These are phyloP conservation scores for Psophia crepitans DNA, from an alignment of 2,113 vertebrate genomes.

Conservation along the genomic window DNA sequence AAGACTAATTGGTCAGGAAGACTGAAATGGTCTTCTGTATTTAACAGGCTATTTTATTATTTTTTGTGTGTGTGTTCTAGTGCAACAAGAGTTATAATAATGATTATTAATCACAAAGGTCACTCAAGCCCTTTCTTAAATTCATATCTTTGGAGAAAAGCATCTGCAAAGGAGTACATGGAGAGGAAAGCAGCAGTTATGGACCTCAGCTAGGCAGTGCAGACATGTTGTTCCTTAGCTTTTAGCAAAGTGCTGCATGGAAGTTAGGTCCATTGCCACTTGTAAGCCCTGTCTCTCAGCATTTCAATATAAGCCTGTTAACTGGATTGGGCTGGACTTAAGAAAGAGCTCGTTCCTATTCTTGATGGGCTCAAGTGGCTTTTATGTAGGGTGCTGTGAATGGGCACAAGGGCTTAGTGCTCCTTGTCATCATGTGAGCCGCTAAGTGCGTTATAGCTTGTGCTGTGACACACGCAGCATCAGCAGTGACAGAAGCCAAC, in stretches of 20 bases:
- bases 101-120: neutral
- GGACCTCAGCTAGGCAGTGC: neutral
- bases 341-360: conserved; percentile 20
- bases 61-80: neutral
- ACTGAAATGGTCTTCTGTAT: neutral
- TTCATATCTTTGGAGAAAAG: neutral
- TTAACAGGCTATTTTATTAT: neutral
- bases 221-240: neutral
- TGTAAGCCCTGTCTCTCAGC: neutral
- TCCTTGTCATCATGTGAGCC: neutral
- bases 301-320: conserved; percentile 48
- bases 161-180: neutral
- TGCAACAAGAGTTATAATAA: neutral
- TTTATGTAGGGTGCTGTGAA: neutral
- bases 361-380: conserved; percentile 17
- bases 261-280: neutral
- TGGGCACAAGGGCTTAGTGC: neutral
- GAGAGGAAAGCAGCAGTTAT: neutral
- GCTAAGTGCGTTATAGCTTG: neutral
- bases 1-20: neutral
- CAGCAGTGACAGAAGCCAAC: neutral
- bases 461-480: neutral
- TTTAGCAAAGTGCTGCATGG: neutral
- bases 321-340: conserved; percentile 10
- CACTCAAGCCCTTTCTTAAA: neutral